Conservation (phyloP, 64 coral and sea anemone genomes). For the Stylophora pistillata region DNA sequence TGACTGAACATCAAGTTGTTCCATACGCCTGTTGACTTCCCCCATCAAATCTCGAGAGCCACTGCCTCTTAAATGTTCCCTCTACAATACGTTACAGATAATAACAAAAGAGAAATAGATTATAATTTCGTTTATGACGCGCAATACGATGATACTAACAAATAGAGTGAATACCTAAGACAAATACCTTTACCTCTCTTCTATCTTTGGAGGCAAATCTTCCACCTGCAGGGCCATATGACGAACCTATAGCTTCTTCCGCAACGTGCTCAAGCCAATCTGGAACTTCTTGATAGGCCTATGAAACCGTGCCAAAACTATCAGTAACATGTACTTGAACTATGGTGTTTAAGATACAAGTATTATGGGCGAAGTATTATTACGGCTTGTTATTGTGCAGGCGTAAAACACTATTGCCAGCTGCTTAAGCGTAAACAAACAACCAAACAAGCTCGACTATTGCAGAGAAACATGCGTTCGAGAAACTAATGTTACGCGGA, state of each 20-base stretch:
- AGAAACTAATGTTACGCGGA: no score
- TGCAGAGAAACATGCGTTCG: no score
- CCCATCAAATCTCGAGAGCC: background rate
- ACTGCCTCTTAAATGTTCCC: background rate
- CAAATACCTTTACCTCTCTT: slow-evolving; percentile 67
- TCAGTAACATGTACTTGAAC: background rate
- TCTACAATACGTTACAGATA: background rate
- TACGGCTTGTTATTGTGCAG: no score
- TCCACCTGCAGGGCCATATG: slow-evolving; percentile 92
- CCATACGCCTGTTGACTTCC: background rate
- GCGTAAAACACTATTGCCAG: no score
- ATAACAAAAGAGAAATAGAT: background rate
- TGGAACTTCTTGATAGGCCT: slow-evolving; percentile 87
- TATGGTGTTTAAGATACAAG: no score
- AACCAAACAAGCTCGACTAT: no score
- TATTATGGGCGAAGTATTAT: no score
- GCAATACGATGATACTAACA: background rate
- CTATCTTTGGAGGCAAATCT: slow-evolving; percentile 86
- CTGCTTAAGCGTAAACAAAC: no score
- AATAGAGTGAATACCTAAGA: no score
- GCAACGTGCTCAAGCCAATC: slow-evolving; percentile 85
- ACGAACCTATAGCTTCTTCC: slow-evolving; percentile 86
- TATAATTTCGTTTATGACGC: background rate
- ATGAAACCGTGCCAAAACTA: background rate
- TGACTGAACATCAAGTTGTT: background rate